Evolutionary conservation across 2,888 invertebrate genomes (phyloP).

Genomic region (Pollenia angustigena): DNA sequence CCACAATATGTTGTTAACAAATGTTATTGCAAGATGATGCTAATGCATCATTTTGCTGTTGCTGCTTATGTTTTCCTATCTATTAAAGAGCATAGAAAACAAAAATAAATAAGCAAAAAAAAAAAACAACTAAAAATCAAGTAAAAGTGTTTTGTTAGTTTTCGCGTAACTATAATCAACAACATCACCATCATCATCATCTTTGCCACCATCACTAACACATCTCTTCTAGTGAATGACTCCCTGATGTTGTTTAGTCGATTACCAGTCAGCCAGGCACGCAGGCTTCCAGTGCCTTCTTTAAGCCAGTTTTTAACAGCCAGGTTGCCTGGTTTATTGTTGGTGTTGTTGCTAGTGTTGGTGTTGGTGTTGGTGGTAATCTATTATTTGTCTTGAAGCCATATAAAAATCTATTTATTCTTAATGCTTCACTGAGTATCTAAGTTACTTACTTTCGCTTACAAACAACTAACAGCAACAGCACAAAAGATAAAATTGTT

Average conservation of each 20-base stretch:
- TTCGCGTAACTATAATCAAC: conserved; percentile 62
- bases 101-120: conserved; percentile 7
- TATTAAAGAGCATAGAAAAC: conserved; percentile 15
- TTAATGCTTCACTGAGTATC: conserved; percentile 74
- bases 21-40: conserved; percentile 59
- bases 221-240: background rate
- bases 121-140: conserved; percentile 24
- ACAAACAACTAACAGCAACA: conserved; percentile 38
- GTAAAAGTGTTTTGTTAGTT: conserved; percentile 69
- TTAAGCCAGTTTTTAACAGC: conserved; percentile 42
- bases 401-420: conserved; percentile 75
- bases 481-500: conserved; percentile 27
- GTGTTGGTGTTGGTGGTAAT: conserved; percentile 65
- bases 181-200: conserved; percentile 44
- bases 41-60: conserved; percentile 61
- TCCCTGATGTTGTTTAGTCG: conserved; percentile 31
- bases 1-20: conserved; percentile 66
- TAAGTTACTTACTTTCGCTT: conserved; percentile 75
- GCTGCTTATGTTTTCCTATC: conserved; percentile 25
- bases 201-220: conserved; percentile 15
- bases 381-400: conserved; percentile 72
- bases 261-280: conserved; percentile 13
- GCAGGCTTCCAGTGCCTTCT: conserved; percentile 35
- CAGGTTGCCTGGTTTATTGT: conserved; percentile 15
- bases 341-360: conserved; percentile 23